Evolutionary conservation across 2,113 vertebrate species (phyloP).

Genomic region (Oenanthe melanoleuca): DNA sequence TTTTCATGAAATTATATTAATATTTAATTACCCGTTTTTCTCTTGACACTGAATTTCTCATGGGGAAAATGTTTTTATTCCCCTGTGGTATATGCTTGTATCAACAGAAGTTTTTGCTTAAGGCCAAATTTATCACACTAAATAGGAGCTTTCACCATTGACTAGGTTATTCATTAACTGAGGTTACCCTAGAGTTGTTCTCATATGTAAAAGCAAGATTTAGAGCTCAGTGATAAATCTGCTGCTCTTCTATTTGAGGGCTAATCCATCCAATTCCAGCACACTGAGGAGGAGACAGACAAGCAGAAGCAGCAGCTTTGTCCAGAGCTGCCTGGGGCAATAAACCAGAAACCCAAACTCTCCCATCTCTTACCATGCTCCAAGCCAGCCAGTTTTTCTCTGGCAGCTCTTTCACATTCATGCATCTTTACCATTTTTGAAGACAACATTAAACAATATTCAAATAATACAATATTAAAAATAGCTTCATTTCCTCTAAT

Average conservation of each 20-base stretch:
- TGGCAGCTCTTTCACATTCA: neutral
- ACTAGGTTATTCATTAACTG: constrained; percentile 16
- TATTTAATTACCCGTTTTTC: neutral
- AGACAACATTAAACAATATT: neutral
- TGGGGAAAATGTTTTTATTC: neutral
- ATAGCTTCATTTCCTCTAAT: neutral
- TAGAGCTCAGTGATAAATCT: neutral
- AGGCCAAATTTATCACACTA: constrained; percentile 6
- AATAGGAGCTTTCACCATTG: neutral
- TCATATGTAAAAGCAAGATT: neutral
- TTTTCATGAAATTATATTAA: neutral
- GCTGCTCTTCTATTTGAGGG: neutral
- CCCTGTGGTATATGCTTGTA: neutral
- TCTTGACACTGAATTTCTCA: neutral
- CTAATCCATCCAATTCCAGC: neutral
- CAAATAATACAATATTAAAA: neutral
- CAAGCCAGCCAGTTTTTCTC: neutral
- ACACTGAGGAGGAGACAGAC: neutral
- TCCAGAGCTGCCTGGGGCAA: neutral
- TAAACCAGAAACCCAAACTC: neutral
- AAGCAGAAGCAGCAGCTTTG: neutral
- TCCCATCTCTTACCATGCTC: neutral
- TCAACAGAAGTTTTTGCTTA: neutral
- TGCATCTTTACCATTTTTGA: neutral
- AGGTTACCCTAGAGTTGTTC: neutral